These are phyloP conservation scores for Bubalus kerabau DNA, from an alignment of 2,113 vertebrate genomes.

Conservation along the genomic window DNA sequence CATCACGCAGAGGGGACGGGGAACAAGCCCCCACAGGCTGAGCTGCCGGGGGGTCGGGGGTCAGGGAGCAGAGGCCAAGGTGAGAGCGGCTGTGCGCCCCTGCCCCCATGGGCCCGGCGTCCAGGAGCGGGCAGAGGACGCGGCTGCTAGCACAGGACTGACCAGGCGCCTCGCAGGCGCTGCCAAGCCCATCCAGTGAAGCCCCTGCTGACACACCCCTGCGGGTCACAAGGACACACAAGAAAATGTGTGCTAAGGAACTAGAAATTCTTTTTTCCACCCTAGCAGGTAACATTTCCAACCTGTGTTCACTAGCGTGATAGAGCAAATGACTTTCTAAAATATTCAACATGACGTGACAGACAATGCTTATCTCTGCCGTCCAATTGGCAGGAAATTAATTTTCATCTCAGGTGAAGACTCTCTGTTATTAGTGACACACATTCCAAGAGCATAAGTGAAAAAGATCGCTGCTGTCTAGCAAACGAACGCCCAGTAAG, in stretches of 20 bases:
- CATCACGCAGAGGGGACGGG: not conserved
- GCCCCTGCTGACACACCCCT: accelerated
- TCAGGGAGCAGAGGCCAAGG: not conserved
- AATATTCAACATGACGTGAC: accelerated
- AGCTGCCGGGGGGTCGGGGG: not conserved
- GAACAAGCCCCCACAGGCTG: not conserved
- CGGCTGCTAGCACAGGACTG: not conserved
- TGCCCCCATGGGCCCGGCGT: accelerated
- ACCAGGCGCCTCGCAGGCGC: not conserved
- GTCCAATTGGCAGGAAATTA: not conserved
- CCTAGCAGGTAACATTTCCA: not conserved
- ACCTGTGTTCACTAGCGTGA: not conserved
- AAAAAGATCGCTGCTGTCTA: not conserved
- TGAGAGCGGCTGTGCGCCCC: not conserved
- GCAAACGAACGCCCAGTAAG: accelerated
- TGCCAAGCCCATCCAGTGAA: not conserved
- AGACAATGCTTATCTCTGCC: not conserved
- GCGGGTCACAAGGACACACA: not conserved
- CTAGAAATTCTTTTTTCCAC: not conserved
- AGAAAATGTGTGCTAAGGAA: not conserved
- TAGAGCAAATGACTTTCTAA: not conserved
- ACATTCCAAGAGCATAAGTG: accelerated
- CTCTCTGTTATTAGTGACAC: not conserved
- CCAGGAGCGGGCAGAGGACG: accelerated
- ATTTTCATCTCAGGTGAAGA: not conserved